phyloP scores from a whole-genome alignment of 2,888 invertebrate genomes.

The Adineta ricciae region DNA sequence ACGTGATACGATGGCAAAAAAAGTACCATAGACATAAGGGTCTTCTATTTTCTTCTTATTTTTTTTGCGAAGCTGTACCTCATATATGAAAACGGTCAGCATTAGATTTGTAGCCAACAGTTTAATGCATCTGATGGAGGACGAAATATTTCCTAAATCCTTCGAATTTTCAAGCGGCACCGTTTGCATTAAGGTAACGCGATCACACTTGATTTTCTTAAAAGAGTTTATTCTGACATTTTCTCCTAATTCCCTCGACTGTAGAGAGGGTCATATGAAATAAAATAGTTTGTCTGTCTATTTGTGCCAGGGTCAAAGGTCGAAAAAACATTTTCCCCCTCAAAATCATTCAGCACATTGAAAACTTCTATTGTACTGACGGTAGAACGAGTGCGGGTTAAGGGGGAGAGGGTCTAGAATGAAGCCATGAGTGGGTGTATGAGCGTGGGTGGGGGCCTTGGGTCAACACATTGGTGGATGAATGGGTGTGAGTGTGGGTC shows the following conservation, averaged over 20 bases:
- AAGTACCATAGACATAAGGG: not conserved
- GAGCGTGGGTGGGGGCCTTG: too few relatives aligned
- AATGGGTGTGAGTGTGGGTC: too few relatives aligned
- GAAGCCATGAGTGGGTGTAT: too few relatives aligned
- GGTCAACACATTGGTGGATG: too few relatives aligned
- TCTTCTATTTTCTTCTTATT: not conserved
- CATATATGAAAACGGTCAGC: not conserved
- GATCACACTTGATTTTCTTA: not conserved
- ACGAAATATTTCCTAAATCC: not conserved
- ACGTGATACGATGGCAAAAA: not conserved
- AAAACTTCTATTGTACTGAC: too few relatives aligned
- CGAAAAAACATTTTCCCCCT: too few relatives aligned
- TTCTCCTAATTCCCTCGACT: not conserved
- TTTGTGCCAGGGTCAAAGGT: too few relatives aligned
- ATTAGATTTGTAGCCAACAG: not conserved
- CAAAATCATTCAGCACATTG: too few relatives aligned
- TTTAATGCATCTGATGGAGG: not conserved
- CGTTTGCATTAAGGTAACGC: not conserved
- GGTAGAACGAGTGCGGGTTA: too few relatives aligned
- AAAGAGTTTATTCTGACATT: not conserved
- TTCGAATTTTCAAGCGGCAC: not conserved
- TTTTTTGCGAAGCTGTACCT: not conserved
- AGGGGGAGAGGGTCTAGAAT: too few relatives aligned
- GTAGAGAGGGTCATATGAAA: too few relatives aligned
- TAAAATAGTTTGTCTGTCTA: too few relatives aligned